Base-by-base conservation (phyloP, 2,888 invertebrate genomes). In the Herminia tarsipennalis region DNA sequence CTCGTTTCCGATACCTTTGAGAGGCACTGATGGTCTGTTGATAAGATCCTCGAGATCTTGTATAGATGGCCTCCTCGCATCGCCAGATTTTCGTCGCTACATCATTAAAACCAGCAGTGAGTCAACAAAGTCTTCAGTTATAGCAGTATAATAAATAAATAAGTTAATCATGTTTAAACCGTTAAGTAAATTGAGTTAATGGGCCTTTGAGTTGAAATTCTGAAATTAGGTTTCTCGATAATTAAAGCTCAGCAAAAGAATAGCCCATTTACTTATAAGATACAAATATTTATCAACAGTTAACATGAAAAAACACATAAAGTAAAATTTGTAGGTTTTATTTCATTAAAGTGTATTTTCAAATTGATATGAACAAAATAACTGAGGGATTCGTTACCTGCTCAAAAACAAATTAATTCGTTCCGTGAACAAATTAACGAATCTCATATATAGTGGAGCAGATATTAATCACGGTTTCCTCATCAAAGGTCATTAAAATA, bases 1-100 rank as follows among this genome's bases (percentile, higher is more conserved):
- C 59, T 94, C 94, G 76, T 94, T 93, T 57, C 97, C 98, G 40
- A 94, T 83, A 57, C 96, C 93, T 80, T 94, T 95, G 60, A 98
- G 92, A 33, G 98, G 98, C 40, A 98, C 97, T 36, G 97, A 97
- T 29, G 97, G 96, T 82, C 97, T 96, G 82, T 98, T 97, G 84
- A 98, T 96, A 66, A 95, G 94, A 81, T 97, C 97, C 88, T 97
- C 97, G 75, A 98, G 92, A 83, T 98, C 98, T 76, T 96, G 96
- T 71, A 98, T 93, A 78, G 98, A 98, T 44, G 97, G 97, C 71
- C 98, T 94, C 75, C 98, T 94, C 62, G 97, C 94, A 91, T 98
- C 98, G 68, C 97, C 94, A 70, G 98, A 98, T 74, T 98, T 97
- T 81, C 98, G 94, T 82, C 98, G 94, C 91, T 91, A 86, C 48